phyloP scores from a whole-genome alignment of 2,888 invertebrate species.

The Philaethria dido region DNA sequence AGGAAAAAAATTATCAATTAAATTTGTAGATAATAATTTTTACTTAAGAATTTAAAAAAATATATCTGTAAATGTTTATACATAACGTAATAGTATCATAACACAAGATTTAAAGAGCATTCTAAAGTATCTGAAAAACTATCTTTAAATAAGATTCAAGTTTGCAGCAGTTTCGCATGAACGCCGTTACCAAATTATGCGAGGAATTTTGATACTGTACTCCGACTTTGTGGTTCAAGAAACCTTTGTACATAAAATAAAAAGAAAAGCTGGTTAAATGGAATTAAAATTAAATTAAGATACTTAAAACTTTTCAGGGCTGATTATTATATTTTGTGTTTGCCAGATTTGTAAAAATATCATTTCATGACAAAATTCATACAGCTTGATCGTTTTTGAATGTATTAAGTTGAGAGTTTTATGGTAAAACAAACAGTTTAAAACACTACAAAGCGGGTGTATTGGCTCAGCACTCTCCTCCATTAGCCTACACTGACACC shows the following conservation, averaged over 20 bases:
- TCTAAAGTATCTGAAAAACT: conserved; percentile 19
- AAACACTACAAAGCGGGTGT: conserved; percentile 79
- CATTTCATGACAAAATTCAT: conserved; percentile 25
- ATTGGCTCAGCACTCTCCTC: conserved; percentile 81
- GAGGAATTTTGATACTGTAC: conserved; percentile 43
- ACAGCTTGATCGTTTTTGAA: conserved; percentile 31
- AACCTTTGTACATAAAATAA: conserved; percentile 32
- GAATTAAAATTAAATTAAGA: conserved; percentile 7
- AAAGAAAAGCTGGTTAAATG: conserved; percentile 12
- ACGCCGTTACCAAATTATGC: conserved; percentile 41
- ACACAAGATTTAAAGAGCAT: not conserved
- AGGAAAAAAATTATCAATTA: not conserved
- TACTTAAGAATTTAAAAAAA: not conserved
- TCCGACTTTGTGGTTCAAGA: conserved; percentile 38
- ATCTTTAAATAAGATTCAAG: conserved; percentile 27
- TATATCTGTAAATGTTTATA: not conserved
- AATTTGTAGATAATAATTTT: not conserved
- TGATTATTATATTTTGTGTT: not conserved
- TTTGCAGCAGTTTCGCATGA: conserved; percentile 32
- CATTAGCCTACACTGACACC: conserved; percentile 80
- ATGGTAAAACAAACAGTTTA: conserved; percentile 83
- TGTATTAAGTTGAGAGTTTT: conserved; percentile 69
- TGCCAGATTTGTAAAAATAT: conserved; percentile 2
- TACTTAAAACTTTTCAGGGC: not conserved
- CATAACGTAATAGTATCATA: not conserved